Evolutionary conservation across 2,797 vertebrate genomes (phyloP), one percentile per base, ranked within the genome.

Genomic region (Eutrigla gurnardus): DNA sequence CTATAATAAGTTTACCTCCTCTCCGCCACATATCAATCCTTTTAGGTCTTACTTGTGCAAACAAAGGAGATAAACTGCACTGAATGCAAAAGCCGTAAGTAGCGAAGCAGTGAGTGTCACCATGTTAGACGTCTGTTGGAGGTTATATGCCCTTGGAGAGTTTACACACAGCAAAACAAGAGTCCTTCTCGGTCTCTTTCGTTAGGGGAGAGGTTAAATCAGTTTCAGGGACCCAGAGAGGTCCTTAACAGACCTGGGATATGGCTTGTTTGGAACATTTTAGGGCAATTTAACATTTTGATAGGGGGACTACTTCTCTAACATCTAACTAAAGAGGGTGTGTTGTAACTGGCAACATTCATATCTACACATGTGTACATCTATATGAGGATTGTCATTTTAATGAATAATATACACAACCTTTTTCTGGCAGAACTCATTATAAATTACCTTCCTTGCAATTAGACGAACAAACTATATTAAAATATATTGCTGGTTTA

Each of bases 91-190:
- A 14, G 14, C 8, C 37, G 50, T 17, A 47, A 63, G 5, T 3
- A 40, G 35, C 42, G 35, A 47, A 17, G 36, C 18, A 17, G 33
- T 52, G 43, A 86, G 71, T 65, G 66, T 68, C 52, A 60, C 6
- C 0, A 0, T 80, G 81, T 87, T 80, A 86, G 69, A 58, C 58
- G 50, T 50, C 65, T 49, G 59, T 45, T 70, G 62, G 39, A 60
- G 59, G 69, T 36, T 46, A 36, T 33, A 70, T 54, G 50, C 49
- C 42, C 36, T 17, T 78, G 36, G 35, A 53, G 74, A 70, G 35
- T 46, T 47, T 10, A 11, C 46, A 71, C 60, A 62, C 70, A 39
- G 39, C 25, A 65, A 52, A 61, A 52, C 54, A 37, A 47, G 36
- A 54, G 36, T 18, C 43, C 18, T 77, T 77, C 7, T 50, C 49